A percentile compares a stretch with the other conserved stretches of the same genome.
Evolutionary conservation across 2,888 invertebrate species (phyloP).

Genomic region (Cephus rjabovi): DNA sequence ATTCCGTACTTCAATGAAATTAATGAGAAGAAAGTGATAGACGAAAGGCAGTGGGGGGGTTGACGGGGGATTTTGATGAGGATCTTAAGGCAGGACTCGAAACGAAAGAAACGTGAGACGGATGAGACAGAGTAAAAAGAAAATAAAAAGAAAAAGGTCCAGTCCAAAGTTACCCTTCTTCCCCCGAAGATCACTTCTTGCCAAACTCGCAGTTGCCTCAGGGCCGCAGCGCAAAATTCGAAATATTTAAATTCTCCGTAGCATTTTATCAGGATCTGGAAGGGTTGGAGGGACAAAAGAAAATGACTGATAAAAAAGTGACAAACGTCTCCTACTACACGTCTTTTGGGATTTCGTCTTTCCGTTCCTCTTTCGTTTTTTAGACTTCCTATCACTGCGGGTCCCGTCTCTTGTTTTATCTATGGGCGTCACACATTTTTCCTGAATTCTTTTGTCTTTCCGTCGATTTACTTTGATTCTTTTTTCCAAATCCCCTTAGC

Average conservation of each 20-base stretch:
- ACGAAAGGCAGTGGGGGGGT: not conserved
- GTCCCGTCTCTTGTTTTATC: not conserved
- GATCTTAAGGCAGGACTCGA: not conserved
- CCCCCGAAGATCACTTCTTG: not conserved
- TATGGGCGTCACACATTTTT: not conserved
- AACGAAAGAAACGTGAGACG: not conserved
- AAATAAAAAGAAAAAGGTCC: not conserved
- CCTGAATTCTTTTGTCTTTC: not conserved
- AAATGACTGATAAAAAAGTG: constrained; percentile 7
- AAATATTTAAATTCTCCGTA: constrained; percentile 34
- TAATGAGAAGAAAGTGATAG: not conserved
- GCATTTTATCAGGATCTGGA: constrained; percentile 3
- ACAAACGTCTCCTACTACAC: constrained; percentile 15
- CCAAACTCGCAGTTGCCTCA: not conserved
- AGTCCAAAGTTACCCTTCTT: not conserved
- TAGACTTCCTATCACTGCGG: not conserved
- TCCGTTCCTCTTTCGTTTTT: not conserved
- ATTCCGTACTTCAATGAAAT: not conserved
- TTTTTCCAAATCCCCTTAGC: too few relatives aligned
- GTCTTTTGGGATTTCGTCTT: not conserved
- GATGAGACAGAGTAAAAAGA: not conserved
- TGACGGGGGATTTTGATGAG: not conserved
- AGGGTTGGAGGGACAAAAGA: not conserved
- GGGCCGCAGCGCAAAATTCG: constrained; percentile 19
- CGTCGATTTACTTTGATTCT: not conserved